Evolutionary conservation across 2,888 invertebrate species (phyloP), one percentile per base, ranked within the genome.

Genomic region (Zygogramma bicolorata): DNA sequence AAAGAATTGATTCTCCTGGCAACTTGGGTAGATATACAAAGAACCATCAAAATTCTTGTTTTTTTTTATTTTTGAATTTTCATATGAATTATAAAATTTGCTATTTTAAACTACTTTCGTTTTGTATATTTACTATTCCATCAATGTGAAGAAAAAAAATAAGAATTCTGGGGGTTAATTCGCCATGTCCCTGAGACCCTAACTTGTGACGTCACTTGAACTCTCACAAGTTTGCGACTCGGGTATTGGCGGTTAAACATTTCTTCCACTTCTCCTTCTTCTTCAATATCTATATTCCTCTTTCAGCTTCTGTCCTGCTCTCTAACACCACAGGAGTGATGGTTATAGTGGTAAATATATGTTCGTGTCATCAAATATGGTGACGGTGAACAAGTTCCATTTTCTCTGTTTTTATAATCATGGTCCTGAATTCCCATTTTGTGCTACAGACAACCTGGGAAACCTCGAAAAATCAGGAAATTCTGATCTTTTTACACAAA

Each of bases 121-220:
- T 75, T 75, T 75, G 73, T 75, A 75, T 73, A 75, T 75, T 70
- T 70, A 75, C 75, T 72, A 59, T 67, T 63, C 70, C 65, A 61
- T 61, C 49, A 67, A 70, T 71, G 68, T 57, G 58, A 66, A 65
- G 60, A 73, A 75, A 74, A 77, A 77, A 74, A 74, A 74, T 70
- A 71, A 75, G 68, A 74, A 71, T 70, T 72, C 63, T 77, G 69
- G 71, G 68, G 75, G 75, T 77, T 77, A 89, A 88, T 88, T 89
- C 90, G 90, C 91, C 91, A 90, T 89, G 90, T 92, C 92, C 92
- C 92, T 92, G 92, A 92, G 92, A 92, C 92, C 92, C 91, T 92
- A 92, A 91, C 91, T 92, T 92, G 92, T 92, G 92, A 92, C 89
- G 90, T 89, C 88, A 88, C 85, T 86, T 86, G 87, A 87, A 89